A percentile compares a stretch with the other conserved stretches of the same genome.
phyloP scores from a whole-genome alignment of 2,797 vertebrate genomes.

The Pangasius macronema region DNA sequence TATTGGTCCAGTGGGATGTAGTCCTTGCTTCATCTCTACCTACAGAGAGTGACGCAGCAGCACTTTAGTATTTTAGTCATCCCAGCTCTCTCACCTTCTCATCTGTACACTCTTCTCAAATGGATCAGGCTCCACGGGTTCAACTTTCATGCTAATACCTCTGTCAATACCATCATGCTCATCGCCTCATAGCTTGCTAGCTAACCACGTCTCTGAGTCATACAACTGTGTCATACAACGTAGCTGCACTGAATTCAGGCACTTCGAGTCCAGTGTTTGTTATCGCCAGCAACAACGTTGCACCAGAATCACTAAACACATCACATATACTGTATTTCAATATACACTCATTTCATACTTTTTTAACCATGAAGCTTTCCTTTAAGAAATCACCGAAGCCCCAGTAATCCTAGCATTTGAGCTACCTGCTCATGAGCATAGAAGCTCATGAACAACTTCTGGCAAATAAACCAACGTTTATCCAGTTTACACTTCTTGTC shows the following conservation, averaged over 20 bases:
- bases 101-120: background rate
- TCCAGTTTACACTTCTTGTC: background rate
- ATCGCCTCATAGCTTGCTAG: background rate
- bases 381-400: background rate
- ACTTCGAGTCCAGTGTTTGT: background rate
- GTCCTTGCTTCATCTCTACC: background rate
- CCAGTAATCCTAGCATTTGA: too few relatives aligned
- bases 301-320: too few relatives aligned
- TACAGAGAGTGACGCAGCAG: background rate
- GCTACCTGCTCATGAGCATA: background rate
- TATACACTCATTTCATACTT: background rate
- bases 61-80: background rate
- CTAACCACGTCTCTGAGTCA: background rate
- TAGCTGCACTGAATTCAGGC: background rate
- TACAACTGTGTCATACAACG: background rate
- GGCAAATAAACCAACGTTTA: background rate
- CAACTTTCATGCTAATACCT: background rate
- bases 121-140: background rate
- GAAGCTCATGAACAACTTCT: background rate
- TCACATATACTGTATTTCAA: background rate
- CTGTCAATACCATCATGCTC: background rate
- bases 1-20: background rate
- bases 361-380: background rate
- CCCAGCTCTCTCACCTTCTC: background rate
- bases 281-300: background rate